Evolutionary conservation across 2,888 invertebrate species (phyloP).

Genomic region (Acrocera orbiculus): DNA sequence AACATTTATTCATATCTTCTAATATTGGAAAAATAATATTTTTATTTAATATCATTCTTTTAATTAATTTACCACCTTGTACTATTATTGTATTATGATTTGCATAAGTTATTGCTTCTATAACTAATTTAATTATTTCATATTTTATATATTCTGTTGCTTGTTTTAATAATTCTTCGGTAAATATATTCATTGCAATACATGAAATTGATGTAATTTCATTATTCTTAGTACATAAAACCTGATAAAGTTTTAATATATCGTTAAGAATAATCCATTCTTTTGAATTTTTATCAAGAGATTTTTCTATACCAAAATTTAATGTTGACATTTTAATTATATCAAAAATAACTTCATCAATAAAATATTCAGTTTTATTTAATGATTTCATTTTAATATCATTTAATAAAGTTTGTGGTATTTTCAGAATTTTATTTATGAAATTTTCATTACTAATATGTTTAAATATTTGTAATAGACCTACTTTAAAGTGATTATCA

Average conservation of each 20-base stretch:
- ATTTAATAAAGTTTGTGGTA: too few species aligned
- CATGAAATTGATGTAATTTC: slow-evolving; percentile 23
- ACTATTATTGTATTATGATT: slow-evolving; percentile 40
- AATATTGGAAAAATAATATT: slow-evolving; percentile 41
- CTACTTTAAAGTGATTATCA: slow-evolving; percentile 33
- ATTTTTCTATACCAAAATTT: slow-evolving; percentile 31
- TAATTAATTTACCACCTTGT: slow-evolving; percentile 43
- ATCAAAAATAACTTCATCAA: too few species aligned
- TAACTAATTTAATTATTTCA: slow-evolving; percentile 34
- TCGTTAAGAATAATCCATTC: slow-evolving; percentile 42
- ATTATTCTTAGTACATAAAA: slow-evolving; percentile 16
- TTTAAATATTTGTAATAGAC: slow-evolving; percentile 32
- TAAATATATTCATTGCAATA: slow-evolving; percentile 19
- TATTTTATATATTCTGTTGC: slow-evolving; percentile 34
- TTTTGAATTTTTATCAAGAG: slow-evolving; percentile 26
- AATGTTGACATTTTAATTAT: too few species aligned
- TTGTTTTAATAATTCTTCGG: slow-evolving; percentile 25
- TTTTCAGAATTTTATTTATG: slow-evolving; percentile 27
- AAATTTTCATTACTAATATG: slow-evolving; percentile 33
- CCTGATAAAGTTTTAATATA: slow-evolving; percentile 36
- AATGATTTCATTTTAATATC: too few species aligned
- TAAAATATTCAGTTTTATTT: too few species aligned
- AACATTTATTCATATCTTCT: slow-evolving; percentile 38
- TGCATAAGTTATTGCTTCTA: slow-evolving; percentile 39
- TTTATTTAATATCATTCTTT: slow-evolving; percentile 46